phyloP scores from a whole-genome alignment of 2,888 invertebrate genomes.

The Hybos culiciformis region DNA sequence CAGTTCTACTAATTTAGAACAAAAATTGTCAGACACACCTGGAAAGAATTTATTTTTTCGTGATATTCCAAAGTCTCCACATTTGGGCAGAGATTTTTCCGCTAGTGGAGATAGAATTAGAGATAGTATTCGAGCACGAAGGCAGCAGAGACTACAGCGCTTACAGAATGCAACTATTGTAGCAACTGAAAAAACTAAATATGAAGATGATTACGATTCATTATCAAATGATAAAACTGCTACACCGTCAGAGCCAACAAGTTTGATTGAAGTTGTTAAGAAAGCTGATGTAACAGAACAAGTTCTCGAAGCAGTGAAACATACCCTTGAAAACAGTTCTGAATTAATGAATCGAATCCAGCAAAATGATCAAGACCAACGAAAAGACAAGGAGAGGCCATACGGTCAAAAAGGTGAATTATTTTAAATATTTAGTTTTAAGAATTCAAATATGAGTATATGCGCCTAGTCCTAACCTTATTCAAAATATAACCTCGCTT shows the following conservation, averaged over 20 bases:
- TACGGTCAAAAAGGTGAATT: slow-evolving; percentile 35
- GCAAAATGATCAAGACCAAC: slow-evolving; percentile 15
- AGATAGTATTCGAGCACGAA: slow-evolving; percentile 33
- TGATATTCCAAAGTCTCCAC: slow-evolving; percentile 35
- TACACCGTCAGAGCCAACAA: slow-evolving; percentile 10
- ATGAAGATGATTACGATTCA: background rate
- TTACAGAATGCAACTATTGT: background rate
- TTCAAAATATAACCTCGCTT: too few relatives aligned
- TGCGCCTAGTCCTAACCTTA: too few relatives aligned
- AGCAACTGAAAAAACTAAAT: background rate
- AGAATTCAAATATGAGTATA: too few relatives aligned
- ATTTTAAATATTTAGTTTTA: too few relatives aligned
- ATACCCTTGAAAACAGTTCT: slow-evolving; percentile 20
- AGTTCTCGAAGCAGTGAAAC: slow-evolving; percentile 26
- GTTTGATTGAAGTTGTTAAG: slow-evolving; percentile 12
- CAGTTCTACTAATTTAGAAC: background rate
- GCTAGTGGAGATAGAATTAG: slow-evolving; percentile 34
- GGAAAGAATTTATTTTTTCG: slow-evolving; percentile 12
- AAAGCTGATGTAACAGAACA: slow-evolving; percentile 21
- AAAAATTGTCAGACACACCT: background rate
- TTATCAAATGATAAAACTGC: slow-evolving; percentile 10
- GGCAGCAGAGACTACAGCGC: slow-evolving; percentile 20
- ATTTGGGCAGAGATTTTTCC: slow-evolving; percentile 35
- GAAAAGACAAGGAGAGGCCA: slow-evolving; percentile 18
- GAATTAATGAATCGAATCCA: slow-evolving; percentile 7